Evolutionary conservation across 2,113 vertebrate genomes (phyloP), one percentile per base, ranked within the genome.

Genomic region (Chionodraco myersi): DNA sequence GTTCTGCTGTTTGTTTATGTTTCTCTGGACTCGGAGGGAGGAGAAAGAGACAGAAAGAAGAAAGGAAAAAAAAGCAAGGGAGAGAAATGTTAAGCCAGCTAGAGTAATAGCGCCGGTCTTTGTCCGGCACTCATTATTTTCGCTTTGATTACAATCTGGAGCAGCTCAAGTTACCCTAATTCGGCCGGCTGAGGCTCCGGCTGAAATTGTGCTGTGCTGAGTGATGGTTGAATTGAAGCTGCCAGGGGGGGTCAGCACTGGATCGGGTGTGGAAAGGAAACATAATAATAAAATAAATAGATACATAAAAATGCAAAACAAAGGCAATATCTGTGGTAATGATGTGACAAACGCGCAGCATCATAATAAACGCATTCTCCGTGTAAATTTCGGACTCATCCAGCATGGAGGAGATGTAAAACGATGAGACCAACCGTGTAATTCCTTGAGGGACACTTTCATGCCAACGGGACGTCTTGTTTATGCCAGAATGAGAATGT

Each of bases 91-190:
- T 86, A 92, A 86, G 85, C 88, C 86, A 77, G 74, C 79, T 80
- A 10, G 83, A 86, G 90, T 87, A 90, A 91, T 91, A 93, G 72
- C 68, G 13, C 62, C 65, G 63, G 77, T 85, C 92, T 92, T 94
- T 93, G 91, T 91, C 88, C 75, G 75, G 78, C 81, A 79, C 91
- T 94, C 89, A 90, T 95, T 94, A 93, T 94, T 93, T 93, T 89
- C 59, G 34, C 88, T 93, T 92, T 93, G 94, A 94, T 94, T 94
- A 90, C 88, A 94, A 94, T 93, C 93, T 93, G 79, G 70, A 88
- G 85, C 79, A 71, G 91, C 88, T 94, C 86, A 77, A 87, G 89
- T 94, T 93, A 84, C 93, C 57, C 86, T 93, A 91, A 91, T 91
- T 92, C 85, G 54, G 65, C 62, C 79, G 72, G 81, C 91, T 83